Percentiles rank a stretch among this genome's conserved stretches.
Evolutionary conservation across 1,140 invertebrate species (phyloP).

Genomic region (Eriosoma lanigerum): DNA sequence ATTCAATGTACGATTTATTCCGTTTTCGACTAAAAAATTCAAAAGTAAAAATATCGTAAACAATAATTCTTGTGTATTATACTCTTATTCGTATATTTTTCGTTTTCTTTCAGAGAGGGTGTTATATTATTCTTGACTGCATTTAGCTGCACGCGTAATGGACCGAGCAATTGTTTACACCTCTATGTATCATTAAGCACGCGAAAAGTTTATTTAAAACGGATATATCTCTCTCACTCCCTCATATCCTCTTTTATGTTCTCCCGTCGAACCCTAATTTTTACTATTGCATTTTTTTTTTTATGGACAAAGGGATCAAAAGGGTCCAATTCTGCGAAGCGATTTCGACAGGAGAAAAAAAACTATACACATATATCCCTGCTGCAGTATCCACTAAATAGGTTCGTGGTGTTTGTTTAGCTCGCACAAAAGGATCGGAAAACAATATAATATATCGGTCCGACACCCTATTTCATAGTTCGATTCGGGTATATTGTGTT

Average conservation of each 20-base stretch:
- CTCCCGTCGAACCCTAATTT: slow-evolving; percentile 48
- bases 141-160: slow-evolving; percentile 43
- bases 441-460: slow-evolving; percentile 48
- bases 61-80: too few relatives aligned
- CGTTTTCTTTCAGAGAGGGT: slow-evolving; percentile 1
- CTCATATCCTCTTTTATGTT: slow-evolving; percentile 36
- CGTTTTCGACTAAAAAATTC: too few relatives aligned
- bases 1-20: too few relatives aligned
- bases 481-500: slow-evolving; percentile 31
- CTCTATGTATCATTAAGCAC: slow-evolving; percentile 51
- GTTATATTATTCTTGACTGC: background rate
- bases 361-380: slow-evolving; percentile 11
- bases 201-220: slow-evolving; percentile 51
- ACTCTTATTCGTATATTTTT: background rate
- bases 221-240: slow-evolving; percentile 35
- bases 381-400: slow-evolving; percentile 47
- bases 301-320: slow-evolving; percentile 43
- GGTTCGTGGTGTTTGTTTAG: slow-evolving; percentile 49
- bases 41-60: too few relatives aligned
- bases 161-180: slow-evolving; percentile 50
- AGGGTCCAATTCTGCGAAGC: slow-evolving; percentile 21
- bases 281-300: slow-evolving; percentile 47
- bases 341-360: slow-evolving; percentile 44
- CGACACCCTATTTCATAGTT: slow-evolving; percentile 18
- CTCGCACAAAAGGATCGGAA: slow-evolving; percentile 40